These are phyloP conservation scores for Sminthurinus aureus DNA, from an alignment of 2,888 invertebrate genomes.

Conservation along the genomic window DNA sequence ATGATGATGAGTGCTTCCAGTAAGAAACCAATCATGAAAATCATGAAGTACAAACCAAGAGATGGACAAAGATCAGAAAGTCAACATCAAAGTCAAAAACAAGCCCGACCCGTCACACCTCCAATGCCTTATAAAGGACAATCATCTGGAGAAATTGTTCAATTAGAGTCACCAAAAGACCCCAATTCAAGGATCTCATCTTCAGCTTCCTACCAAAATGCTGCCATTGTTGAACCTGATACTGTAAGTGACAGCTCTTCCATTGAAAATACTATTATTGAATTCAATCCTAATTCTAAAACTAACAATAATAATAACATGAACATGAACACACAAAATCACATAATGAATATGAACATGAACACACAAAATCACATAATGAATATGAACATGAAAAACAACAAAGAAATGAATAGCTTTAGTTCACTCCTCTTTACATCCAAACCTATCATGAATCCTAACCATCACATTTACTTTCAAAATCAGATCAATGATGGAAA, in stretches of 20 bases:
- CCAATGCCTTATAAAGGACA: slow-evolving; percentile 16
- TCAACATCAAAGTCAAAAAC: neutral
- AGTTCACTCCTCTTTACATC: slow-evolving; percentile 5
- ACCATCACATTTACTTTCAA: neutral
- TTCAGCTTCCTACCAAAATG: slow-evolving; percentile 14
- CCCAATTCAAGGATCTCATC: neutral
- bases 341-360: too few relatives aligned
- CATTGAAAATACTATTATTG: neutral
- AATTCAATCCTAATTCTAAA: neutral
- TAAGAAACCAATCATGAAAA: slow-evolving; percentile 6
- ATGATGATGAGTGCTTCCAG: slow-evolving; percentile 55
- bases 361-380: too few relatives aligned
- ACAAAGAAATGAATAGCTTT: neutral
- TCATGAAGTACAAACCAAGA: neutral
- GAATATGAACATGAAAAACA: too few relatives aligned
- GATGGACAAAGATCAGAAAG: neutral
- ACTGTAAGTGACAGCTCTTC: slow-evolving; percentile 25
- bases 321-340: too few relatives aligned
- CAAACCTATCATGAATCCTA: neutral
- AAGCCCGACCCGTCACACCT: neutral
- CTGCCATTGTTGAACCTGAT: slow-evolving; percentile 34
- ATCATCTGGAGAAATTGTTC: slow-evolving; percentile 10
- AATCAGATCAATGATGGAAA: neutral
- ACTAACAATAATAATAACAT: neutral
- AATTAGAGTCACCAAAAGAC: slow-evolving; percentile 37